phyloP scores from a whole-genome alignment of 2,888 invertebrate species.

The Brassicogethes aeneus region DNA sequence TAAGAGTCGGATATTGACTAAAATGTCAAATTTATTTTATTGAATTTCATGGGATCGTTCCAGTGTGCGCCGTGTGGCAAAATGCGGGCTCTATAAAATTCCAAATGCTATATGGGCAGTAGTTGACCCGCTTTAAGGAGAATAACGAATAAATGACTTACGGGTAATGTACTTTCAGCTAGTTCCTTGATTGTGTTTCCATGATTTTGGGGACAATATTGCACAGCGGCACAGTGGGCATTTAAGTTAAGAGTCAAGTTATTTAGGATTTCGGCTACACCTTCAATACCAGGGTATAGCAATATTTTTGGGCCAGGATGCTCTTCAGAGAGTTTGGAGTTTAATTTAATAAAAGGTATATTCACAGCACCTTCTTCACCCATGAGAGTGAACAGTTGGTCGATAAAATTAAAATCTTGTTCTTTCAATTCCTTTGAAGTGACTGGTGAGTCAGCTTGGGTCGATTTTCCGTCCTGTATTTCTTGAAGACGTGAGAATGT shows the following conservation, averaged over 20 bases:
- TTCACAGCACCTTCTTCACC: background rate
- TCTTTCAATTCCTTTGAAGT: background rate
- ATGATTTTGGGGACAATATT: constrained; percentile 42
- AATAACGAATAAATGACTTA: no score
- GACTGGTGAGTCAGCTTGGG: background rate
- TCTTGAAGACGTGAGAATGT: constrained; percentile 55
- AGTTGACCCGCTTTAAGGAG: no score
- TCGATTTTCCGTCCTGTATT: background rate
- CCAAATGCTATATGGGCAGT: no score
- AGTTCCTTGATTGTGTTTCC: constrained; percentile 43
- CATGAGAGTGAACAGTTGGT: background rate
- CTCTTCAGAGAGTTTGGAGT: constrained; percentile 7
- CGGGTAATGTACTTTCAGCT: constrained; percentile 27
- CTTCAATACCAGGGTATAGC: constrained; percentile 61
- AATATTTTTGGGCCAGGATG: constrained; percentile 40
- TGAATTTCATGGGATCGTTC: no score
- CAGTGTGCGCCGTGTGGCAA: no score
- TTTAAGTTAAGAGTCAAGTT: constrained; percentile 45
- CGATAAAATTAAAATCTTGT: background rate
- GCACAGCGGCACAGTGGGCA: constrained; percentile 46
- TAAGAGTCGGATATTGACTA: no score
- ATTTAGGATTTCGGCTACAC: constrained; percentile 47
- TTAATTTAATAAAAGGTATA: background rate
- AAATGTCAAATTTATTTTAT: no score
- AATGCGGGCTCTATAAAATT: no score